Evolutionary conservation across 2,113 vertebrate species (phyloP).

Genomic region (Spilogale gracilis): DNA sequence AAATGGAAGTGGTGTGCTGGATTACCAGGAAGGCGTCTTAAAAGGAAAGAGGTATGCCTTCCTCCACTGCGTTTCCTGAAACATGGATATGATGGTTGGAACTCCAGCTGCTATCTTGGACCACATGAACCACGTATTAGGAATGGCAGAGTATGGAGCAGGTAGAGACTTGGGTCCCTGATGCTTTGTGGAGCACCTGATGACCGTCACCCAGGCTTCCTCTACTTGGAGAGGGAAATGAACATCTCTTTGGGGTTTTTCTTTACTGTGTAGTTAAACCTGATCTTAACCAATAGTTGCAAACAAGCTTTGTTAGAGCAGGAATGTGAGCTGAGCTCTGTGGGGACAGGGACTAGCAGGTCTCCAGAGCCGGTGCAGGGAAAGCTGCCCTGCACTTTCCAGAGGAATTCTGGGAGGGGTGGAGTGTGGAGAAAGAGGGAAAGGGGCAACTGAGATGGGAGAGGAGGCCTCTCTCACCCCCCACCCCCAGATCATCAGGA

Average conservation of each 20-base stretch:
- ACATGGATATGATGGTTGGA: neutral
- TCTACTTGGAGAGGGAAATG: neutral
- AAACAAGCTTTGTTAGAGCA: neutral
- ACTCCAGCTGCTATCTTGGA: neutral
- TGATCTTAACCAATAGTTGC: neutral
- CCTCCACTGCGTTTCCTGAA: constrained; percentile 29
- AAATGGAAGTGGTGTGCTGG: neutral
- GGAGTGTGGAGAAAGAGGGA: neutral
- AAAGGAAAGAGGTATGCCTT: neutral
- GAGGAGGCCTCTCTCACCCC: neutral
- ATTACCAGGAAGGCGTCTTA: constrained; percentile 31
- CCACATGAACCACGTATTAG: neutral
- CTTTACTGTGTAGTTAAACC: neutral
- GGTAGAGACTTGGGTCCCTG: neutral
- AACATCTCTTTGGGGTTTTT: neutral
- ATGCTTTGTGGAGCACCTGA: neutral
- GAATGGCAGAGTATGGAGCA: neutral
- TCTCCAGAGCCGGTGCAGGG: neutral
- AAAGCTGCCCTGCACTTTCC: neutral
- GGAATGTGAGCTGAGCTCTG: neutral
- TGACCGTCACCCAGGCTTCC: neutral
- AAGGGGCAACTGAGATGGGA: neutral
- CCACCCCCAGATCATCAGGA: neutral
- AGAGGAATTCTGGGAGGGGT: neutral
- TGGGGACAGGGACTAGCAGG: neutral